These are phyloP conservation scores for Trialeurodes vaporariorum DNA, from an alignment of 1,140 invertebrate species.

Conservation along the genomic window DNA sequence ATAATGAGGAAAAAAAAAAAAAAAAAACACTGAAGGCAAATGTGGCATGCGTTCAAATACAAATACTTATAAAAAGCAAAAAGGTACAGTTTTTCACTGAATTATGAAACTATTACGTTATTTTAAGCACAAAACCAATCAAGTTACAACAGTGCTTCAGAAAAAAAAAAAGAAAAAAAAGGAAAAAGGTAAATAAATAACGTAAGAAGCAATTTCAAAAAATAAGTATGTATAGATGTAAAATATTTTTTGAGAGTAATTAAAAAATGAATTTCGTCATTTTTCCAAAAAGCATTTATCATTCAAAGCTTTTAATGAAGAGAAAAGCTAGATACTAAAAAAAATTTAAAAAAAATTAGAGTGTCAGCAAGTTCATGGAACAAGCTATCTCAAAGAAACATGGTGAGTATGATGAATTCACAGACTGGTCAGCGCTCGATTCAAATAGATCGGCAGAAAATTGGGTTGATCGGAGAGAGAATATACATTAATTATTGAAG, in stretches of 20 bases:
- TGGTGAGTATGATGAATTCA: neutral
- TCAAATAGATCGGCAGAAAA: no score
- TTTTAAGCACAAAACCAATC: neutral
- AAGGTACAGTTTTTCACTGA: slow-evolving; percentile 1
- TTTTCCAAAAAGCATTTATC: neutral
- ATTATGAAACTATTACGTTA: neutral
- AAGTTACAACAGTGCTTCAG: neutral
- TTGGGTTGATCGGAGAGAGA: no score
- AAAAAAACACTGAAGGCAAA: neutral
- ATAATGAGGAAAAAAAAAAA: neutral
- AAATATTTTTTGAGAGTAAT: neutral
- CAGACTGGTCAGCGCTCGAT: no score
- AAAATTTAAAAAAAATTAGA: neutral
- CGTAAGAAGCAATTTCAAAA: neutral
- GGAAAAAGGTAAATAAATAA: neutral
- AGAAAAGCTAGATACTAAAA: neutral
- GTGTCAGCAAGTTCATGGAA: neutral
- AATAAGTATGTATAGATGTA: neutral
- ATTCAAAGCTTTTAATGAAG: neutral
- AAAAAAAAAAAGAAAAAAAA: neutral
- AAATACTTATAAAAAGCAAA: neutral
- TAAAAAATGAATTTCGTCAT: neutral
- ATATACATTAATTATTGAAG: no score
- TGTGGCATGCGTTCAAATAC: neutral
- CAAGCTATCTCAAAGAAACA: neutral